These are phyloP conservation scores for Oreotrochilus melanogaster DNA, from an alignment of 2,113 vertebrate genomes.

Conservation along the genomic window DNA sequence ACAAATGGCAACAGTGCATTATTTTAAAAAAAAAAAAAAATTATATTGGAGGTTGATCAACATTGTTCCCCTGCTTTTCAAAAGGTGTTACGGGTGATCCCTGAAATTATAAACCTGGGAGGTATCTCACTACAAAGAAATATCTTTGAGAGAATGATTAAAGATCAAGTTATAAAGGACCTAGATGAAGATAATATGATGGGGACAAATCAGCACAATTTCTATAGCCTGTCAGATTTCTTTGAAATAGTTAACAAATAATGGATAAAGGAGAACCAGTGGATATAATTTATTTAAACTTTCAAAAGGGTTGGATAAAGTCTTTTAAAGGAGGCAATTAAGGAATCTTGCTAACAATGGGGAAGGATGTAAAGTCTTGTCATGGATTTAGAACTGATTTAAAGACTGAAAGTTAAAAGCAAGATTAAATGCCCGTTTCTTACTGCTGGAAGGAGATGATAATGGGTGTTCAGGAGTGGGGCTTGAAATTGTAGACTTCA, in stretches of 20 bases:
- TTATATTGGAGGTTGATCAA: neutral
- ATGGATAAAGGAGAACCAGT: constrained; percentile 72
- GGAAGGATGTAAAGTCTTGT: constrained; percentile 70
- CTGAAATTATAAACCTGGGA: constrained; percentile 52
- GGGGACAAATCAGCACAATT: constrained; percentile 63
- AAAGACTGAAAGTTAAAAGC: constrained; percentile 70
- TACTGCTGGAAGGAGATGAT: constrained; percentile 59
- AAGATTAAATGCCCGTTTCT: constrained; percentile 67
- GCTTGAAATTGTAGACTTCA: neutral
- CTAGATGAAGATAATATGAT: constrained; percentile 62
- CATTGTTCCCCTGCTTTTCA: neutral
- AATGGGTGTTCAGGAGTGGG: constrained; percentile 52
- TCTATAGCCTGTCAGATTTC: constrained; percentile 66
- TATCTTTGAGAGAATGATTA: constrained; percentile 55
- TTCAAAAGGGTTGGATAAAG: constrained; percentile 70
- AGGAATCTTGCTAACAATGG: constrained; percentile 75
- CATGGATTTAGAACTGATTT: constrained; percentile 74
- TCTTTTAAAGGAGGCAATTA: constrained; percentile 74
- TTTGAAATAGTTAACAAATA: constrained; percentile 77
- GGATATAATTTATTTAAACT: constrained; percentile 76
- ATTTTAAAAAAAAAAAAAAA: neutral
- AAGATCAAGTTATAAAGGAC: constrained; percentile 57
- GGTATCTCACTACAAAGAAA: constrained; percentile 41
- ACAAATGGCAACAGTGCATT: accelerated
- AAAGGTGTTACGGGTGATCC: neutral